Base-by-base conservation (phyloP, 2,888 invertebrate species). In the Drosophila imparisetae region DNA sequence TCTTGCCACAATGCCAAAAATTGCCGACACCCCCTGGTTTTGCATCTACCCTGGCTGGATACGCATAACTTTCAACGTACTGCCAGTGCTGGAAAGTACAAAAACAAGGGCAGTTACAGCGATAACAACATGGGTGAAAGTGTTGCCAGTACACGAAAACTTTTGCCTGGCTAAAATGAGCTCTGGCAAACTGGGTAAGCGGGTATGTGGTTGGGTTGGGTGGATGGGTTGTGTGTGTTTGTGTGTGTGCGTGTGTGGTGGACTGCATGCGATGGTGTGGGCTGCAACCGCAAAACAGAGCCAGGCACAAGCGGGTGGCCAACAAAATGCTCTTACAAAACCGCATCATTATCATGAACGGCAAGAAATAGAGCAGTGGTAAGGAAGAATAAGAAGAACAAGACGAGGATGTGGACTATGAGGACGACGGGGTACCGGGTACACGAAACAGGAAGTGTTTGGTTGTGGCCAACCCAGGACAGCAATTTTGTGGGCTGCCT, bases 331-430 rank as follows among this genome's bases (percentile, higher is more conserved):
- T 72, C 81, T 75, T 80, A 66, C 77, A 69, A 82, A 84, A 85
- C 87, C 87, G 73, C 85, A 85, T 85, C 79, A 86, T 87, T 87
- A 87, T 82, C 83, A 82, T 78, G 77, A 82, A 74, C 72, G 67
- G 66, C 86, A 81, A 78, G 85, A 72, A 78, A 81, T 72, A 68
- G 76, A 75, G 72, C 75, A 80, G 63, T 66, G 66, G 55, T 65
- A 65, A 63, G 13, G 29, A 48, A 42, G 36, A 55, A 29, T 63
- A 29, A 52, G 48, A 24, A 42, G 38, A 29, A 27, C 34, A 13
- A 27, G 48, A 40, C 11, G 63, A 45, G 24, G 49, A 32, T 54
- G 18, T 24, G 49, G 54, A 24, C 42, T 36, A 27, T 11, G 21
- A 5, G 45, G 27, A 42, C 27, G 54, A 32, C 11, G 18, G 18